A percentile compares a stretch with the other conserved stretches of the same genome.
phyloP scores from a whole-genome alignment of 2,888 invertebrate species.

The Onthophagus sagittarius region DNA sequence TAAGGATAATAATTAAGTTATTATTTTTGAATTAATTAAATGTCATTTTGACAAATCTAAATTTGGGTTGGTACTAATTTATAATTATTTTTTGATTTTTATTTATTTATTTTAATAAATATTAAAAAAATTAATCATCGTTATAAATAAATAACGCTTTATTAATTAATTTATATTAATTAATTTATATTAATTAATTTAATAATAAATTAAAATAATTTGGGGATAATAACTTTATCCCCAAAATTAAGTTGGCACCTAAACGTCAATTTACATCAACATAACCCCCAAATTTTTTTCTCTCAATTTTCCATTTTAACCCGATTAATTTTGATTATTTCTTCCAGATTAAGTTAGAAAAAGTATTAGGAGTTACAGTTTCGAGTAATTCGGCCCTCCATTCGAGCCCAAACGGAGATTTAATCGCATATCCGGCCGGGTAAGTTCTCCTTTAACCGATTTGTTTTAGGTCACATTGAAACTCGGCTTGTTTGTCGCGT shows the following conservation, averaged over 20 bases:
- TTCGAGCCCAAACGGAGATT: conserved; percentile 81
- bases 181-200: too few relatives aligned
- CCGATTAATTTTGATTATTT: conserved; percentile 31
- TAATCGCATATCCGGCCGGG: conserved; percentile 96
- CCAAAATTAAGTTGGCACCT: too few relatives aligned
- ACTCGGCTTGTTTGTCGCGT: background rate
- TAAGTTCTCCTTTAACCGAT: conserved; percentile 53
- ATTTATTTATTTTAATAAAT: too few relatives aligned
- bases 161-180: too few relatives aligned
- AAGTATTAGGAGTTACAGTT: conserved; percentile 92
- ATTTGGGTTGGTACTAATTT: background rate
- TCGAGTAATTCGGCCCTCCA: conserved; percentile 88
- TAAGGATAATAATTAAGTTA: background rate
- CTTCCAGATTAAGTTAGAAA: conserved; percentile 90
- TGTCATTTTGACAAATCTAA: background rate
- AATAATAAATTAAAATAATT: too few relatives aligned
- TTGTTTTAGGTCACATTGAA: background rate
- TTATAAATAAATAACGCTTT: too few relatives aligned
- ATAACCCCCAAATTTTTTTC: too few relatives aligned
- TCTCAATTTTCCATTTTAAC: too few relatives aligned
- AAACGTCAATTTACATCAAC: too few relatives aligned
- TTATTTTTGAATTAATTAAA: background rate
- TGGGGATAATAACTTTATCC: too few relatives aligned
- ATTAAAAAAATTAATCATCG: too few relatives aligned
- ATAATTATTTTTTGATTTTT: too few relatives aligned